Evolutionary conservation across 2,888 invertebrate genomes (phyloP).

Genomic region (Campoletis raptor): DNA sequence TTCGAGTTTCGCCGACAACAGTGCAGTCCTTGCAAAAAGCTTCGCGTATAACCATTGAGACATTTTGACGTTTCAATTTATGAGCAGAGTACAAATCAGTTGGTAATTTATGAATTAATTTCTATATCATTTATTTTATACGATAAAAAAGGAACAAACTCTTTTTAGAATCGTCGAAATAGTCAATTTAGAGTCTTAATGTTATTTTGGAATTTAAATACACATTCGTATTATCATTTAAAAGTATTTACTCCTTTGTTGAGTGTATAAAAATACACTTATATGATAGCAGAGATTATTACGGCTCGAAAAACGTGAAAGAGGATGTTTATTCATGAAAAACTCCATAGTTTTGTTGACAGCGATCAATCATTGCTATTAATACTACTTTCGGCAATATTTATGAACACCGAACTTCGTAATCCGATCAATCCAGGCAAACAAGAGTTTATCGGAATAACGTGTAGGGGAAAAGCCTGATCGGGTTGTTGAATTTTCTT

Average conservation of each 20-base stretch:
- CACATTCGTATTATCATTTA: neutral
- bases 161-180: neutral
- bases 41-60: neutral
- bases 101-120: neutral
- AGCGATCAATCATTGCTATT: slow-evolving; percentile 52
- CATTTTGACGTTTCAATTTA: neutral
- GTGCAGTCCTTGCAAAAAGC: slow-evolving; percentile 6
- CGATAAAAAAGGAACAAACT: too few species aligned
- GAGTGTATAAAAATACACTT: neutral
- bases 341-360: neutral
- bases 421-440: slow-evolving; percentile 59
- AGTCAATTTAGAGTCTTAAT: neutral
- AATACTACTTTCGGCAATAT: slow-evolving; percentile 51
- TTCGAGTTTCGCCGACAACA: neutral
- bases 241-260: neutral
- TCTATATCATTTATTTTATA: neutral
- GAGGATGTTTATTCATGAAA: slow-evolving; percentile 44
- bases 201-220: neutral
- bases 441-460: slow-evolving; percentile 53
- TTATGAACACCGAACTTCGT: slow-evolving; percentile 41
- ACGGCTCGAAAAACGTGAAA: neutral
- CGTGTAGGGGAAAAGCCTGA: slow-evolving; percentile 26
- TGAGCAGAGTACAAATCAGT: neutral
- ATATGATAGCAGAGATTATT: neutral
- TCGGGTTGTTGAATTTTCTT: slow-evolving; percentile 41